Conservation (phyloP, 2,888 invertebrate genomes). For the Tuta absoluta region DNA sequence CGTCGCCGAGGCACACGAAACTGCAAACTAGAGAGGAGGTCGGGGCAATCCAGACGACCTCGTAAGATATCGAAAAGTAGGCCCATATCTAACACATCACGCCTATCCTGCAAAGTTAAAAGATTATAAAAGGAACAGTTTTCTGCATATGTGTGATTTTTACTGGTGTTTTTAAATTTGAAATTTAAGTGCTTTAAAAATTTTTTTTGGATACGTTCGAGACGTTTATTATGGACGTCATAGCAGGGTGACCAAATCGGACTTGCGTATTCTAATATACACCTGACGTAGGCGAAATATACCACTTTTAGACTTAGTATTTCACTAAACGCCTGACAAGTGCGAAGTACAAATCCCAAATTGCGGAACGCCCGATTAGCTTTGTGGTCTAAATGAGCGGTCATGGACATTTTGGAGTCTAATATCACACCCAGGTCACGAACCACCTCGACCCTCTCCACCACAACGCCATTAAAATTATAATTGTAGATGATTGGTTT, state of each 20-base stretch:
- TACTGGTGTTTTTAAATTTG: too few relatives aligned
- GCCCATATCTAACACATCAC: slow-evolving; percentile 12
- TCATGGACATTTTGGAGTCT: slow-evolving; percentile 5
- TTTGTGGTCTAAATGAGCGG: neutral
- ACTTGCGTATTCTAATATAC: too few relatives aligned
- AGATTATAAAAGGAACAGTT: neutral
- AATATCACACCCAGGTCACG: slow-evolving; percentile 8
- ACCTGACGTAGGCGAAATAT: slow-evolving; percentile 22
- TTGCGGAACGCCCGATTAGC: neutral
- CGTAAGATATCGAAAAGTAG: too few relatives aligned
- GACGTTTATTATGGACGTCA: neutral
- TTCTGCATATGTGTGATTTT: neutral
- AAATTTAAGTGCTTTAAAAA: too few relatives aligned
- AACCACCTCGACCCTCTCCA: slow-evolving; percentile 48
- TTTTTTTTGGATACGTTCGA: slow-evolving; percentile 15
- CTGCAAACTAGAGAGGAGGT: too few relatives aligned
- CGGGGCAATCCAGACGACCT: too few relatives aligned
- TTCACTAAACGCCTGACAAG: neutral
- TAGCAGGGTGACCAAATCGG: slow-evolving; percentile 6
- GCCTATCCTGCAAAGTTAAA: neutral
- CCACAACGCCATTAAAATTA: slow-evolving; percentile 19
- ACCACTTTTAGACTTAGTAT: neutral
- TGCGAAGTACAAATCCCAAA: slow-evolving; percentile 7
- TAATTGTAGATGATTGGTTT: neutral
- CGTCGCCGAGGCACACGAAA: too few relatives aligned